A percentile compares a stretch with the other conserved stretches of the same genome.
Conservation (phyloP, 1,140 invertebrate genomes). For the Prorops nasuta region DNA sequence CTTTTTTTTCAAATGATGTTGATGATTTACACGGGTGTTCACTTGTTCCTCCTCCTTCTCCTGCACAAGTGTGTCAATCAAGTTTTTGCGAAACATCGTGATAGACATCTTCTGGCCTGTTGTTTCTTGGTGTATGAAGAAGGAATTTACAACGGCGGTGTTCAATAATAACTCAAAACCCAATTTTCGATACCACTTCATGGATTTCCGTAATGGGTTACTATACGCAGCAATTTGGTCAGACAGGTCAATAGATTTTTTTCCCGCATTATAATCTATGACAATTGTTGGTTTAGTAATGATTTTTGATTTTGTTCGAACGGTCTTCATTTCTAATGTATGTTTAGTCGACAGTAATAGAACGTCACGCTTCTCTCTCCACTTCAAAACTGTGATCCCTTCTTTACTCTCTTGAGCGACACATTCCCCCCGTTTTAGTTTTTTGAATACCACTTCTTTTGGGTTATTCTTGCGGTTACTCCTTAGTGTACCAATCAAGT, state of each 20-base stretch:
- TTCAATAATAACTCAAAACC: slow-evolving; percentile 43
- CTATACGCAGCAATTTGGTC: slow-evolving; percentile 31
- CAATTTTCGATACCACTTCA: slow-evolving; percentile 47
- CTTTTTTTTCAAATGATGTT: slow-evolving; percentile 1
- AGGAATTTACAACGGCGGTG: slow-evolving; percentile 22
- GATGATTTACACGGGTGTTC: not conserved
- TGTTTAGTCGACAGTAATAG: not conserved
- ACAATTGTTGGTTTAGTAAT: slow-evolving; percentile 12
- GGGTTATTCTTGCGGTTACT: slow-evolving; percentile 31
- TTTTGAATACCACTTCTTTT: slow-evolving; percentile 32
- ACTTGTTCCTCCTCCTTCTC: slow-evolving; percentile 4
- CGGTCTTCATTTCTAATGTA: not conserved
- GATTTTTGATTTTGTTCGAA: slow-evolving; percentile 8
- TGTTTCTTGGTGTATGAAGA: slow-evolving; percentile 6
- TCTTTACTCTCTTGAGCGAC: slow-evolving; percentile 36
- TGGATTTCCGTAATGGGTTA: slow-evolving; percentile 40
- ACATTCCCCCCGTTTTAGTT: slow-evolving; percentile 37
- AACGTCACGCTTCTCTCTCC: not conserved
- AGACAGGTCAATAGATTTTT: slow-evolving; percentile 1
- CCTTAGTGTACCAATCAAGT: slow-evolving; percentile 39
- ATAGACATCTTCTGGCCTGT: slow-evolving; percentile 5
- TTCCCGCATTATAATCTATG: not conserved
- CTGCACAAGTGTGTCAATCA: slow-evolving; percentile 3
- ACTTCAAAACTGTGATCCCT: slow-evolving; percentile 2
- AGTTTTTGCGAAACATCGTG: slow-evolving; percentile 2